These are phyloP conservation scores for Prionailurus viverrinus DNA, from an alignment of 2,113 vertebrate species.

Conservation along the genomic window DNA sequence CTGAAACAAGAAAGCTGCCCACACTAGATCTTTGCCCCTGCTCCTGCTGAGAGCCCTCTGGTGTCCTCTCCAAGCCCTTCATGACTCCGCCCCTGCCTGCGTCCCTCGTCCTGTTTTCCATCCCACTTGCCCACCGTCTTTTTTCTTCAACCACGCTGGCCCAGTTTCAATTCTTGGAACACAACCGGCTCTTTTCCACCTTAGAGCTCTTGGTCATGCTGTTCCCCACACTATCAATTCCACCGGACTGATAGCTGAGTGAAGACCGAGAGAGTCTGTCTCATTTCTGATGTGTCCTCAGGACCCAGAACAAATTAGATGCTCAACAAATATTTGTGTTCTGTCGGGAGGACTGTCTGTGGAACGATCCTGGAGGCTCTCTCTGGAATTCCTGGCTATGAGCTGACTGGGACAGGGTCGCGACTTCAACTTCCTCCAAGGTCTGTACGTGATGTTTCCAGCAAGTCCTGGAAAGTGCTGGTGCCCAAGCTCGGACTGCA, in stretches of 20 bases:
- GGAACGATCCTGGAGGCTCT: not conserved
- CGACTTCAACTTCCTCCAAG: no score
- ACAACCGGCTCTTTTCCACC: not conserved
- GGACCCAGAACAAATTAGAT: not conserved
- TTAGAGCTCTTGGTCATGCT: not conserved
- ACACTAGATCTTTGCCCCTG: not conserved
- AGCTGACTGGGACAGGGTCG: not conserved
- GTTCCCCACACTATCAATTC: not conserved
- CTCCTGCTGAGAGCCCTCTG: not conserved
- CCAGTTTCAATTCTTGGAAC: not conserved
- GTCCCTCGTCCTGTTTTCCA: not conserved
- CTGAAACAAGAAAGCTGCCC: not conserved
- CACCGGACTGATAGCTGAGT: accelerated
- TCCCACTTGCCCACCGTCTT: not conserved
- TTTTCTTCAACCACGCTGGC: not conserved
- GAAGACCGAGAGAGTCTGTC: not conserved
- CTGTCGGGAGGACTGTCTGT: not conserved
- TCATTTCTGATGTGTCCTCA: not conserved
- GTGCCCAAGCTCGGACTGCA: no score
- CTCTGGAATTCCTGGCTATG: not conserved
- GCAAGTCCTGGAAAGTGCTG: not conserved
- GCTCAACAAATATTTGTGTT: not conserved
- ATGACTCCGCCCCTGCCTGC: not conserved
- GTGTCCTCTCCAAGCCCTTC: not conserved
- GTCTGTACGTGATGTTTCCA: not conserved